Conservation (phyloP, 1,140 invertebrate genomes). For the Venturia canescens region DNA sequence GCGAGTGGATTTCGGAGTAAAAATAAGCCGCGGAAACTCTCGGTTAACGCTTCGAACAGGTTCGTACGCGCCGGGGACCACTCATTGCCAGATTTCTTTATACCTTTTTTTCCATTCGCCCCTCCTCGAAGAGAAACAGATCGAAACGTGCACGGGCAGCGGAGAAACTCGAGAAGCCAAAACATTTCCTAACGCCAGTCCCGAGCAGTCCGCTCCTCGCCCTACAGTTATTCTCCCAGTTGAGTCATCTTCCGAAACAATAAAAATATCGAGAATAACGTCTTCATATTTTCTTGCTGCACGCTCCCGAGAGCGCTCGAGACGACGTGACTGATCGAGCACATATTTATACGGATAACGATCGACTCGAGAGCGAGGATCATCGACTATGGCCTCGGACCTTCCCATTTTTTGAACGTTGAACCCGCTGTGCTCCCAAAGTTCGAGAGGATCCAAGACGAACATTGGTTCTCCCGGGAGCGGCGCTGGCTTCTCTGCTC, state of each 20-base stretch:
- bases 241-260: conserved; percentile 3
- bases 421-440: not conserved
- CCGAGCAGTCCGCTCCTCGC: not conserved
- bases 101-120: not conserved
- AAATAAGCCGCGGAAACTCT: not conserved
- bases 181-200: conserved; percentile 21
- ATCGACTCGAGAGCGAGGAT: not conserved
- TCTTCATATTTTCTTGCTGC: not conserved
- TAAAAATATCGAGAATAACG: not conserved
- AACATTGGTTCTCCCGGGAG: not conserved
- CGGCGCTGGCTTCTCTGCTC: too few relatives aligned
- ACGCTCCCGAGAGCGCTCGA: too few relatives aligned
- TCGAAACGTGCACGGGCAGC: not conserved
- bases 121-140: not conserved
- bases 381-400: too few relatives aligned
- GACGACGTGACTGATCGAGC: not conserved
- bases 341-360: not conserved
- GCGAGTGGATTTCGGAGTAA: not conserved
- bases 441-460: not conserved
- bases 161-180: conserved; percentile 25
- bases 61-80: conserved; percentile 13
- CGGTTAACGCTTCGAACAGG: conserved; percentile 3
- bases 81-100: conserved; percentile 22
- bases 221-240: not conserved
- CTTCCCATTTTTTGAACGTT: too few relatives aligned